Percentiles rank a stretch among this genome's conserved stretches.
These are phyloP conservation scores for Brachylomia viminalis DNA, from an alignment of 2,888 invertebrate species.

Conservation along the genomic window DNA sequence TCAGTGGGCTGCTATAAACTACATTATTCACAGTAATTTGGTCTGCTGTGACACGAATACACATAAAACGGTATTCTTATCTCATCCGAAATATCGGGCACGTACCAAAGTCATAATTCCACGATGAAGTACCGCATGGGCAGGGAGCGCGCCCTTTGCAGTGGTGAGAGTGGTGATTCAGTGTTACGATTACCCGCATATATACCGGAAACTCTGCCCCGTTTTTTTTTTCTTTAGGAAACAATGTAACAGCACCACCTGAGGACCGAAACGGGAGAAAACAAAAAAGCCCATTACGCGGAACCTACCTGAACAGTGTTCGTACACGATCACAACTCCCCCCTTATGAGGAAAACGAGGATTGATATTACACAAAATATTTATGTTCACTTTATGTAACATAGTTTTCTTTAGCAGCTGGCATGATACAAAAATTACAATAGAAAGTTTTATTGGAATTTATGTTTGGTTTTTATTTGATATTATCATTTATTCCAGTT, in stretches of 20 bases:
- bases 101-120: constrained; percentile 88
- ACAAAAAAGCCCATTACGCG: constrained; percentile 79
- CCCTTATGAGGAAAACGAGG: constrained; percentile 72
- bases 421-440: constrained; percentile 41
- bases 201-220: constrained; percentile 65
- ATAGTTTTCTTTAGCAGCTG: constrained; percentile 60
- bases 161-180: constrained; percentile 82
- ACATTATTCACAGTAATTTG: constrained; percentile 77
- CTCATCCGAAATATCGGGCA: constrained; percentile 87
- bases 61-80: constrained; percentile 86
- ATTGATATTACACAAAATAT: constrained; percentile 71
- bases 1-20: constrained; percentile 62
- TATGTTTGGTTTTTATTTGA: constrained; percentile 10
- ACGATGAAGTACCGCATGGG: constrained; percentile 86
- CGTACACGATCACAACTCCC: constrained; percentile 68
- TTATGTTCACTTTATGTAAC: constrained; percentile 64
- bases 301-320: constrained; percentile 67
- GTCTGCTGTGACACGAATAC: constrained; percentile 81
- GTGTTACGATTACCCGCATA: constrained; percentile 80
- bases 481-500: not conserved
- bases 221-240: constrained; percentile 72
- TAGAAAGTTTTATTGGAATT: constrained; percentile 35
- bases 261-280: constrained; percentile 74
- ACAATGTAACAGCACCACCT: constrained; percentile 74
- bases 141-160: constrained; percentile 82